Percentiles rank a stretch among this genome's conserved stretches.
phyloP scores from a whole-genome alignment of 2,113 vertebrate genomes.

The Agapornis roseicollis region DNA sequence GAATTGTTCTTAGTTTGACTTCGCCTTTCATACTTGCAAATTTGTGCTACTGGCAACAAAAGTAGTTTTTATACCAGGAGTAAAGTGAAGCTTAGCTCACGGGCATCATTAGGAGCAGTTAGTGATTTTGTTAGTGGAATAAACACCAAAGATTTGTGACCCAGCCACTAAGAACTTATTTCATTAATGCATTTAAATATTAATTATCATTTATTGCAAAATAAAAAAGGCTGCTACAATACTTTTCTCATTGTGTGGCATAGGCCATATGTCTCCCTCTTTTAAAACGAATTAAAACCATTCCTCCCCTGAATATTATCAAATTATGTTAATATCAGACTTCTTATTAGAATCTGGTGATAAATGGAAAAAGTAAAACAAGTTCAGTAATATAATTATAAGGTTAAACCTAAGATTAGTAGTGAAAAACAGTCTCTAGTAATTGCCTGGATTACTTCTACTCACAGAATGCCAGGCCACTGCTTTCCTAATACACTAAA shows the following conservation, averaged over 20 bases:
- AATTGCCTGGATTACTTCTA: constrained; percentile 64
- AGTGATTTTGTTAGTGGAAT: constrained; percentile 30
- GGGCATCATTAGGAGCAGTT: constrained; percentile 1
- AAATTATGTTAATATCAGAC: constrained; percentile 47
- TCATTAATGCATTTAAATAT: constrained; percentile 49
- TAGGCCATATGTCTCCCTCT: not conserved
- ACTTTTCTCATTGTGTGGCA: not conserved
- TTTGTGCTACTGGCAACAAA: not conserved
- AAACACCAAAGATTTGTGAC: constrained; percentile 25
- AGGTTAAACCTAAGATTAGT: constrained; percentile 51
- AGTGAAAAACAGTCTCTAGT: constrained; percentile 50
- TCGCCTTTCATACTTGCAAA: not conserved
- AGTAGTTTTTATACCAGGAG: constrained; percentile 6
- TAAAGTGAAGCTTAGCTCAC: constrained; percentile 27
- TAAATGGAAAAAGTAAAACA: constrained; percentile 34
- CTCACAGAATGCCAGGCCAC: constrained; percentile 40
- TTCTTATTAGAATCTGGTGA: constrained; percentile 31
- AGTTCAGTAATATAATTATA: constrained; percentile 53
- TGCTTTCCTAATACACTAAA: constrained; percentile 35
- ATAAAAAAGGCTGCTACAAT: constrained; percentile 23
- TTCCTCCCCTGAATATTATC: constrained; percentile 44
- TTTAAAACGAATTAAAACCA: constrained; percentile 54
- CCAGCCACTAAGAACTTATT: constrained; percentile 4
- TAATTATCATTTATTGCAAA: constrained; percentile 49
- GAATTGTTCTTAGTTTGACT: not conserved